These are phyloP conservation scores for Agriopis marginaria DNA, from an alignment of 2,888 invertebrate genomes.

Conservation along the genomic window DNA sequence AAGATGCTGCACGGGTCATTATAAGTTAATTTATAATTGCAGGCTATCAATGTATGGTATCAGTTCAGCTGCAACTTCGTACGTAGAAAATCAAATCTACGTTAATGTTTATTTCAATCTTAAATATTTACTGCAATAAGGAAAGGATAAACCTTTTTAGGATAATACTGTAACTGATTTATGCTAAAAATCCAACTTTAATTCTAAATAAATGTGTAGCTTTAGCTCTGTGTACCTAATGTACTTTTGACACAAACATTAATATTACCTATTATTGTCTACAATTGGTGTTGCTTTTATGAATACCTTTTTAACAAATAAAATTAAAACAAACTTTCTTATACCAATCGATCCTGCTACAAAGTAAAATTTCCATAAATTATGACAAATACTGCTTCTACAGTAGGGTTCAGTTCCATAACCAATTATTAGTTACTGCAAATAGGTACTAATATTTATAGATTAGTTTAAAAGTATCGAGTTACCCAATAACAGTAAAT, in stretches of 20 bases:
- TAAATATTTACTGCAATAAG: no score
- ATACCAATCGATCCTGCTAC: background rate
- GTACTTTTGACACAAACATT: no score
- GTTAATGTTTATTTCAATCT: no score
- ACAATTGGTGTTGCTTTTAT: no score
- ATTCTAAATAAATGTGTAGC: no score
- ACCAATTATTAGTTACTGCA: constrained; percentile 21
- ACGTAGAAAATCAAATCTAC: no score
- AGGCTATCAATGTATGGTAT: background rate
- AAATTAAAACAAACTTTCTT: background rate
- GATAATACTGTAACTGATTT: no score
- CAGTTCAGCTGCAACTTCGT: background rate
- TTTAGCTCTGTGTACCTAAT: no score
- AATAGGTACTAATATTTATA: constrained; percentile 13
- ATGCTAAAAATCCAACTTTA: no score
- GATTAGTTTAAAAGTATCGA: constrained; percentile 33
- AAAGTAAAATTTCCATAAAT: constrained; percentile 6
- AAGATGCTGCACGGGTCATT: constrained; percentile 64
- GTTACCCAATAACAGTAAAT: constrained; percentile 37
- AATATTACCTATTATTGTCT: no score
- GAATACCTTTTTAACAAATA: no score
- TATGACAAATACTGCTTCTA: constrained; percentile 5
- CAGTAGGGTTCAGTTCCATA: constrained; percentile 13
- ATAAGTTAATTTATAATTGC: constrained; percentile 16
- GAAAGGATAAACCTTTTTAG: no score